phyloP scores from a whole-genome alignment of 2,797 vertebrate species.

The Acanthopagrus latus region DNA sequence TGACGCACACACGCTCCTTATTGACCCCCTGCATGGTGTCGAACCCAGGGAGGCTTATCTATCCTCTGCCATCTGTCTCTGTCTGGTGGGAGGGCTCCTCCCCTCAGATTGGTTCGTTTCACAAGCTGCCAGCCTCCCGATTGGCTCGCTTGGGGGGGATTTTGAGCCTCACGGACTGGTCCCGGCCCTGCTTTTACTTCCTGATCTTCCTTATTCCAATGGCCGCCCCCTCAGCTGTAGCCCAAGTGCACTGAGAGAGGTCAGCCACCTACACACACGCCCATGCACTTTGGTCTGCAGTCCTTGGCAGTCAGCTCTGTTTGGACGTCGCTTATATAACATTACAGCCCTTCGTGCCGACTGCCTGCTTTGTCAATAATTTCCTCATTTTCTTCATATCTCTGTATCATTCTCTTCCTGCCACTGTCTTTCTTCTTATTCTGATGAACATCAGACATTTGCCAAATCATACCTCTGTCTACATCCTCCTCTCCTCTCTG shows the following conservation, averaged over 20 bases:
- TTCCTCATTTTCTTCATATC: neutral
- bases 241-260: constrained; percentile 49
- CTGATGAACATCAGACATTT: neutral
- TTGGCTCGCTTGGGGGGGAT: constrained; percentile 56
- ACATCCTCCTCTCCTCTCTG: constrained; percentile 1
- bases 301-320: constrained; percentile 35
- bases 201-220: constrained; percentile 55
- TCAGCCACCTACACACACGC: constrained; percentile 67
- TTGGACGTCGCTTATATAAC: constrained; percentile 63
- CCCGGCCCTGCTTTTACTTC: constrained; percentile 49
- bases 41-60: constrained; percentile 68
- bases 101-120: constrained; percentile 51
- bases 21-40: constrained; percentile 49
- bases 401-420: constrained; percentile 12
- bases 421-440: neutral
- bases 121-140: constrained; percentile 16
- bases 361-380: neutral
- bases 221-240: constrained; percentile 44
- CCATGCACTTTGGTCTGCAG: constrained; percentile 59
- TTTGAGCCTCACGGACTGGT: constrained; percentile 35
- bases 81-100: constrained; percentile 53
- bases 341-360: constrained; percentile 12
- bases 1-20: constrained; percentile 32
- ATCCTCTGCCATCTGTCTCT: constrained; percentile 76
- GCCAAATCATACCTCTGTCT: neutral